These are phyloP conservation scores for Trichechus manatus DNA, from an alignment of 2,113 vertebrate genomes.

Conservation along the genomic window DNA sequence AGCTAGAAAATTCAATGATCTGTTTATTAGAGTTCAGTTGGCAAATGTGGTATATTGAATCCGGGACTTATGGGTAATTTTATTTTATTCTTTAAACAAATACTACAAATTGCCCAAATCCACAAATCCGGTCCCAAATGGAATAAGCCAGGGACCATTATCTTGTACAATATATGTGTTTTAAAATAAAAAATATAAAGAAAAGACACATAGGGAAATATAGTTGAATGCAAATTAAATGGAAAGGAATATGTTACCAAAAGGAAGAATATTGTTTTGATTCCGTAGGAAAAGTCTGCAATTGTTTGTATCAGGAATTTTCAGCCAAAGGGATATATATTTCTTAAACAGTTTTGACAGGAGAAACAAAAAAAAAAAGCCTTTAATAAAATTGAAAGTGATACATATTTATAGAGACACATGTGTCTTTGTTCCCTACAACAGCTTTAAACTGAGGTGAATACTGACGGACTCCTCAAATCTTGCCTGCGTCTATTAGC, in stretches of 20 bases:
- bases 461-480: slow-evolving; percentile 9
- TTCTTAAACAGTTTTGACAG: slow-evolving; percentile 44
- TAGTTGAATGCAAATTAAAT: slow-evolving; percentile 45
- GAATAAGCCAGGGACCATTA: neutral
- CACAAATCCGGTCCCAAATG: neutral
- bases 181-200: slow-evolving; percentile 61
- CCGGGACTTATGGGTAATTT: neutral
- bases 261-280: neutral
- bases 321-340: neutral
- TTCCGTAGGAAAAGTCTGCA: slow-evolving; percentile 43
- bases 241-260: slow-evolving; percentile 33
- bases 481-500: neutral
- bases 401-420: neutral
- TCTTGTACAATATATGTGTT: neutral
- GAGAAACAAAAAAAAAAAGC: slow-evolving; percentile 17
- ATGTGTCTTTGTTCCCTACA: neutral
- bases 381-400: slow-evolving; percentile 60
- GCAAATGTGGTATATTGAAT: neutral
- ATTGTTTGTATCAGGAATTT: slow-evolving; percentile 63
- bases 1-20: slow-evolving; percentile 8
- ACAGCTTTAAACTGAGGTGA: neutral
- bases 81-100: neutral
- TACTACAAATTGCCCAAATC: neutral
- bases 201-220: slow-evolving; percentile 19
- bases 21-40: neutral